These are phyloP conservation scores for Leptobrachium ailaonicum DNA, from an alignment of 2,113 vertebrate species.

Conservation along the genomic window DNA sequence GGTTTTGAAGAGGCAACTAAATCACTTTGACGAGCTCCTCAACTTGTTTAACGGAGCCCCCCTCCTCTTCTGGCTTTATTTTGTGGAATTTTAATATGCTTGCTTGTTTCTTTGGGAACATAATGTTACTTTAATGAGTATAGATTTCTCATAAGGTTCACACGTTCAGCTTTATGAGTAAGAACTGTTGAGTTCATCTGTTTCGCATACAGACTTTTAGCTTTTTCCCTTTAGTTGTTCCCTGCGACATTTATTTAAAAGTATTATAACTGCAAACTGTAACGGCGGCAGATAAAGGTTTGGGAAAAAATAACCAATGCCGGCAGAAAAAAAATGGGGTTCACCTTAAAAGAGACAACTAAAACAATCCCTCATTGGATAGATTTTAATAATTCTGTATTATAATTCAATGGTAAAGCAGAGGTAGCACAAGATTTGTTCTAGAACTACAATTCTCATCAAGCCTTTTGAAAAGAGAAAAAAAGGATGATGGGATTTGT, in stretches of 20 bases:
- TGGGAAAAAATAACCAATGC: too few relatives aligned
- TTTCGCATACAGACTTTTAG: neutral
- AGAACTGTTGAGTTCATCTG: conserved; percentile 17
- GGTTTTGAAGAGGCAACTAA: neutral
- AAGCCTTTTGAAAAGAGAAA: too few relatives aligned
- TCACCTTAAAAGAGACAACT: too few relatives aligned
- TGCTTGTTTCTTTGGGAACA: neutral
- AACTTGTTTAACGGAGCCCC: neutral
- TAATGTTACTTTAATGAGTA: conserved; percentile 4
- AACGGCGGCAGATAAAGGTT: too few relatives aligned
- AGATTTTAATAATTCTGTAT: too few relatives aligned
- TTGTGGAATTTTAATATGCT: neutral
- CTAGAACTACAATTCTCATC: too few relatives aligned
- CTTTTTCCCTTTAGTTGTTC: neutral
- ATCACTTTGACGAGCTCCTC: neutral
- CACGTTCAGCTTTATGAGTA: conserved; percentile 28
- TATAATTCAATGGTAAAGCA: too few relatives aligned
- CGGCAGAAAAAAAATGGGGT: too few relatives aligned
- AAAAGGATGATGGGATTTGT: too few relatives aligned
- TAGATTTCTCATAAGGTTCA: conserved; percentile 17
- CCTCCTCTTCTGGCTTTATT: neutral
- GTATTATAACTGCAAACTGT: too few relatives aligned
- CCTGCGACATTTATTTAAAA: neutral
- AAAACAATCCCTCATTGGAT: too few relatives aligned
- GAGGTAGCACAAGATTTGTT: too few relatives aligned